These are phyloP conservation scores for Pristionchus entomophagus DNA, from an alignment of 2,888 invertebrate genomes.

Conservation along the genomic window DNA sequence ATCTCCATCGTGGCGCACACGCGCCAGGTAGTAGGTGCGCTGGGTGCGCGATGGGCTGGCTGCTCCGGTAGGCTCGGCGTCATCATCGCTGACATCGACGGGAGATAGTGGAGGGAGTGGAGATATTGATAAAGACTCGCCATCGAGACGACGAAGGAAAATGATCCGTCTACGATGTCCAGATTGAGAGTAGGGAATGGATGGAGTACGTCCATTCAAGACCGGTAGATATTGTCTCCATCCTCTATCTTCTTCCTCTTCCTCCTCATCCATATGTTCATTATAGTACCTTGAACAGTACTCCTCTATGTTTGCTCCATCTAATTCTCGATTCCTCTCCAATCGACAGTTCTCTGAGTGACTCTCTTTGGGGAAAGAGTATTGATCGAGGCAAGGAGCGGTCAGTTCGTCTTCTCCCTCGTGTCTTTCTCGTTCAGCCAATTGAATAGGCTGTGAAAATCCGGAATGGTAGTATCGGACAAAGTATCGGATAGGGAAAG, in stretches of 20 bases:
- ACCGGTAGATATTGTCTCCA: neutral
- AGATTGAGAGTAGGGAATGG: neutral
- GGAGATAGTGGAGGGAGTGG: neutral
- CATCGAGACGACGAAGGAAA: neutral
- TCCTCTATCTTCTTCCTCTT: neutral
- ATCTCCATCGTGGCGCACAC: constrained; percentile 38
- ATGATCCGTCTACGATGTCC: neutral
- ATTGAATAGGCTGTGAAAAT: constrained; percentile 13
- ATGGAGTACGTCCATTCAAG: neutral
- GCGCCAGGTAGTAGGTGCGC: constrained; percentile 18
- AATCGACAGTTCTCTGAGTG: neutral
- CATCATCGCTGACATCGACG: neutral
- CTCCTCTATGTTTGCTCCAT: neutral
- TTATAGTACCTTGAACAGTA: neutral
- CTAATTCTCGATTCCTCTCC: neutral
- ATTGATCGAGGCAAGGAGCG: neutral
- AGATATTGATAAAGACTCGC: neutral
- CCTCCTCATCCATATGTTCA: neutral
- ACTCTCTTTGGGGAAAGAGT: neutral
- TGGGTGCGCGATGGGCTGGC: constrained; percentile 11
- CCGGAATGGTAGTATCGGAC: constrained; percentile 5
- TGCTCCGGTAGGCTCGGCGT: constrained; percentile 6
- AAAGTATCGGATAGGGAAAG: constrained; percentile 28
- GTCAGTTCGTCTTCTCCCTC: neutral
- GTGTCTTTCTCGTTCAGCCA: neutral